phyloP scores from a whole-genome alignment of 1,140 invertebrate species.

The Dendrolimus kikuchii region DNA sequence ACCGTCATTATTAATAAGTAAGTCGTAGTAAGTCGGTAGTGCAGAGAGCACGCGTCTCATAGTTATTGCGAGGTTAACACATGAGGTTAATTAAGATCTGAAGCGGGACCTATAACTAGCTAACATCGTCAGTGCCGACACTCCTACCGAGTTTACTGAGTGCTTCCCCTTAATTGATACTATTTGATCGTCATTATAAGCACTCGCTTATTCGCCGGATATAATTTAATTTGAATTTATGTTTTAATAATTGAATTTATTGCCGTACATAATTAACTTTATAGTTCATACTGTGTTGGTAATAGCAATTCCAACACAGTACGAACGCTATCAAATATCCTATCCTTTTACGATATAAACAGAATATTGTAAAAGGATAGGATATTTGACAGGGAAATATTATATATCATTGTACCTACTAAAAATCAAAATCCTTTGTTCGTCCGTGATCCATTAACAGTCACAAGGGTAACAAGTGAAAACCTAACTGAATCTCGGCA shows the following conservation, averaged over 20 bases:
- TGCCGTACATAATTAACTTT: background rate
- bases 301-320: too few relatives aligned
- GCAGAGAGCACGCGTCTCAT: constrained; percentile 30
- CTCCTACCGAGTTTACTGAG: constrained; percentile 37
- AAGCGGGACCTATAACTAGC: constrained; percentile 52
- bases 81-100: constrained; percentile 67
- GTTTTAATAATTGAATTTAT: constrained; percentile 30
- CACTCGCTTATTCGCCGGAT: constrained; percentile 26
- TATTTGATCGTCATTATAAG: constrained; percentile 48
- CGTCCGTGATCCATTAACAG: constrained; percentile 9
- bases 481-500: constrained; percentile 47
- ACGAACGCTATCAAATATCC: too few relatives aligned
- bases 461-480: constrained; percentile 33
- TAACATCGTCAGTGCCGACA: constrained; percentile 27
- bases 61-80: constrained; percentile 56
- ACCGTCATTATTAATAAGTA: constrained; percentile 31
- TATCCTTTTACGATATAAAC: too few relatives aligned
- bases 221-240: constrained; percentile 38
- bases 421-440: constrained; percentile 9
- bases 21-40: constrained; percentile 25
- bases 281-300: too few relatives aligned
- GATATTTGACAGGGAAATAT: too few relatives aligned
- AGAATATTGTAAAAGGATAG: too few relatives aligned
- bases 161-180: constrained; percentile 58
- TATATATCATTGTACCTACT: too few relatives aligned